A percentile compares a stretch with the other conserved stretches of the same genome.
Evolutionary conservation across 2,888 invertebrate genomes (phyloP).

Genomic region (Spisula solida): DNA sequence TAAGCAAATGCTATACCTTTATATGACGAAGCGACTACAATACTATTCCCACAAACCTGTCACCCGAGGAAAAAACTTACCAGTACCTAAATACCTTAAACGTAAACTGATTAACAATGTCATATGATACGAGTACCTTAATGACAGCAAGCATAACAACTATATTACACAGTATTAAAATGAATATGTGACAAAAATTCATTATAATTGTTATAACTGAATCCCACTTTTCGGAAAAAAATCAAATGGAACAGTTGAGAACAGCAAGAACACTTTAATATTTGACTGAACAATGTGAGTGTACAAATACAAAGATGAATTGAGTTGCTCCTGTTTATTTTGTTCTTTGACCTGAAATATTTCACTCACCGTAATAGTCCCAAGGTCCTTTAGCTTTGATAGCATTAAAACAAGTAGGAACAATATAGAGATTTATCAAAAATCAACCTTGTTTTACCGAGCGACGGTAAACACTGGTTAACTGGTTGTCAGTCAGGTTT

Average conservation of each 20-base stretch:
- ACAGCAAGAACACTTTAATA: neutral
- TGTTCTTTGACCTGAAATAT: slow-evolving; percentile 11
- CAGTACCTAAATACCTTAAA: slow-evolving; percentile 7
- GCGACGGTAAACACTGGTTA: neutral
- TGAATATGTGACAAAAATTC: neutral
- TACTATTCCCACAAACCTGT: neutral
- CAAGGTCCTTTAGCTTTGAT: slow-evolving; percentile 92
- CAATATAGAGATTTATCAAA: slow-evolving; percentile 35
- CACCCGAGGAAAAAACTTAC: neutral
- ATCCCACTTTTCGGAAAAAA: neutral
- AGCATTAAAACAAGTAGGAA: slow-evolving; percentile 67
- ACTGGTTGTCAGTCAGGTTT: neutral
- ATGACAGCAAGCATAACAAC: neutral
- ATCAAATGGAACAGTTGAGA: neutral
- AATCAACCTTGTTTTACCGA: neutral
- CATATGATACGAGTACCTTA: neutral
- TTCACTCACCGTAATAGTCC: slow-evolving; percentile 99
- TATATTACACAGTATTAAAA: neutral
- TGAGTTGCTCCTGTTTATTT: slow-evolving; percentile 38
- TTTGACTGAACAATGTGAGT: neutral
- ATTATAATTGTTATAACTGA: neutral
- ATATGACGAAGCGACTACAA: neutral
- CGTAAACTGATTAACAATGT: neutral
- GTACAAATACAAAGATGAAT: neutral
- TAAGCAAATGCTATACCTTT: neutral